These are phyloP conservation scores for Trimorus sp. DNA, from an alignment of 2,888 invertebrate species.

Conservation along the genomic window DNA sequence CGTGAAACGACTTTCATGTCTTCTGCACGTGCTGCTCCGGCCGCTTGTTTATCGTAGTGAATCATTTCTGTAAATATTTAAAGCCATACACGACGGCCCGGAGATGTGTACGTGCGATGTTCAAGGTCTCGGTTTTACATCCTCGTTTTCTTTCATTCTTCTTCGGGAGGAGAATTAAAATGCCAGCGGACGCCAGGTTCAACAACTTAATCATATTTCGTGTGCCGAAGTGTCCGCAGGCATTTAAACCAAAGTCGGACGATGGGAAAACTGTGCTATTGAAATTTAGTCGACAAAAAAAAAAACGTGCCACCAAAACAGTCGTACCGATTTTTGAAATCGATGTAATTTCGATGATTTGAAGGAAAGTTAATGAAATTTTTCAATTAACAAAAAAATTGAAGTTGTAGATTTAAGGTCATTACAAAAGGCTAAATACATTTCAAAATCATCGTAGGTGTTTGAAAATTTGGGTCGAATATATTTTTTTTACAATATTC, in stretches of 20 bases:
- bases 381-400: no score
- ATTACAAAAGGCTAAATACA: no score
- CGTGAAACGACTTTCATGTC: conserved; percentile 54
- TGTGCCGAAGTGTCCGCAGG: conserved; percentile 21
- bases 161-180: conserved; percentile 34
- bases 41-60: conserved; percentile 71
- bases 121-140: conserved; percentile 52
- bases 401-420: no score
- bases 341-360: no score
- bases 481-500: no score
- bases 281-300: no score
- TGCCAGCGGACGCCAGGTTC: conserved; percentile 41
- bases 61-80: conserved; percentile 71
- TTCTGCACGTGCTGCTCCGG: conserved; percentile 68
- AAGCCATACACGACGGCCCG: conserved; percentile 51
- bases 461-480: no score
- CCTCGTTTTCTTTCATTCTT: conserved; percentile 57
- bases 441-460: no score
- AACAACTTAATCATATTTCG: conserved; percentile 54
- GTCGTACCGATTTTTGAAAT: no score
- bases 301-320: no score
- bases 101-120: conserved; percentile 54
- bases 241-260: conserved; percentile 20
- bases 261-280: no score
- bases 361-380: no score